These are phyloP conservation scores for Calliphora vicina DNA, from an alignment of 1,140 invertebrate species.

Conservation along the genomic window DNA sequence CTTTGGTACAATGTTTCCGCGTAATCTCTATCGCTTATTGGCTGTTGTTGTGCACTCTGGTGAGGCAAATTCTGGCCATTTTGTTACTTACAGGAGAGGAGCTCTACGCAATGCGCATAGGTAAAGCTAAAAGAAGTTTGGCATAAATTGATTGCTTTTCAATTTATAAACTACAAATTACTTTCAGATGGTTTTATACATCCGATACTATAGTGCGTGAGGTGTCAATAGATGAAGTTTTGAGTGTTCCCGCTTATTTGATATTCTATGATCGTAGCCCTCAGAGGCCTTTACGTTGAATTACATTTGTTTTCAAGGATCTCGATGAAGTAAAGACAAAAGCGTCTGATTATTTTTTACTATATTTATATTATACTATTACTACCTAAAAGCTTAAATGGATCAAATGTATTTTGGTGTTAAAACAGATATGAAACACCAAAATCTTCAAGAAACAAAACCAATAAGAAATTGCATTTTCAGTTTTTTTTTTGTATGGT, in stretches of 20 bases:
- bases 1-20: slow-evolving; percentile 61
- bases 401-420: slow-evolving; percentile 18
- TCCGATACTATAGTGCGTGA: slow-evolving; percentile 74
- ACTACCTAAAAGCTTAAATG: slow-evolving; percentile 18
- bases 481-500: slow-evolving; percentile 4
- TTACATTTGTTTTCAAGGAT: not conserved
- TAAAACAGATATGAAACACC: not conserved
- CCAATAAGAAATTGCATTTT: slow-evolving; percentile 22
- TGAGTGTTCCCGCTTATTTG: slow-evolving; percentile 72
- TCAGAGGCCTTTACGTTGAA: slow-evolving; percentile 52
- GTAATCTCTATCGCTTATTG: slow-evolving; percentile 74
- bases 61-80: slow-evolving; percentile 86
- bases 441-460: slow-evolving; percentile 2
- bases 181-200: slow-evolving; percentile 72
- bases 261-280: slow-evolving; percentile 71
- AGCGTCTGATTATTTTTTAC: not conserved
- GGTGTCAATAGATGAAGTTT: slow-evolving; percentile 71
- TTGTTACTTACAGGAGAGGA: slow-evolving; percentile 87
- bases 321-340: not conserved
- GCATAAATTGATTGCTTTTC: not conserved
- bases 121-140: slow-evolving; percentile 50
- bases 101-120: slow-evolving; percentile 68
- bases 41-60: slow-evolving; percentile 91
- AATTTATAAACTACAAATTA: not conserved
- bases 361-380: slow-evolving; percentile 16